Percentiles rank a stretch among this genome's conserved stretches.
These are phyloP conservation scores for Cylas formicarius DNA, from an alignment of 1,140 invertebrate species.

Conservation along the genomic window DNA sequence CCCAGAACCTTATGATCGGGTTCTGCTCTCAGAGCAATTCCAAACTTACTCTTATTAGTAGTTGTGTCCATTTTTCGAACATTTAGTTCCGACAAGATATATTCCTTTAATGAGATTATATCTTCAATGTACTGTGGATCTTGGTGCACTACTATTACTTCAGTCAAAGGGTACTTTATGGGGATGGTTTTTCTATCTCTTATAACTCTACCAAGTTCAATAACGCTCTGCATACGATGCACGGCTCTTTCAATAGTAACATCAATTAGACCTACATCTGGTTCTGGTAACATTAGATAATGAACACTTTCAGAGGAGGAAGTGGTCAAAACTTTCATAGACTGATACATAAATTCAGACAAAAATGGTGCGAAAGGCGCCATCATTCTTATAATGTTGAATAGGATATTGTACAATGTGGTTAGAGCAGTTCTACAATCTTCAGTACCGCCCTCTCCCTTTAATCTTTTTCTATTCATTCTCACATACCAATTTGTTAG, in stretches of 20 bases:
- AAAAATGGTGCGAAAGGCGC: conserved; percentile 97
- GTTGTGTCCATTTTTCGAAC: conserved; percentile 82
- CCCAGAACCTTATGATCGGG: conserved; percentile 86
- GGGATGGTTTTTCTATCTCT: conserved; percentile 91
- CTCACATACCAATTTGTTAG: conserved; percentile 97
- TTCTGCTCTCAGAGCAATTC: conserved; percentile 87
- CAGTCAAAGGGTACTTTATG: conserved; percentile 93
- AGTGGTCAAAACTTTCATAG: conserved; percentile 54
- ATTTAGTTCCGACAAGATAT: conserved; percentile 93
- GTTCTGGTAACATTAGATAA: conserved; percentile 79
- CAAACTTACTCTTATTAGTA: conserved; percentile 87
- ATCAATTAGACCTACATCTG: conserved; percentile 69
- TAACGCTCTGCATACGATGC: conserved; percentile 86
- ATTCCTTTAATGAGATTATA: conserved; percentile 71
- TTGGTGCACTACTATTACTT: conserved; percentile 91
- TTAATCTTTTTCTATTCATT: conserved; percentile 90
- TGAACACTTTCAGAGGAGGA: conserved; percentile 65
- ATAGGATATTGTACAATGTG: conserved; percentile 83
- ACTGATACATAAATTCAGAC: conserved; percentile 93
- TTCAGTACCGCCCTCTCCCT: conserved; percentile 69
- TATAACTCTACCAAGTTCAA: conserved; percentile 88
- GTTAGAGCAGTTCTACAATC: conserved; percentile 82
- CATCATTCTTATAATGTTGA: conserved; percentile 86
- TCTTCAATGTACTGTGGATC: conserved; percentile 74
- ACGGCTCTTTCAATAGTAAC: conserved; percentile 85